Evolutionary conservation across 2,797 vertebrate genomes (phyloP).

Genomic region (Pempheris klunzingeri): DNA sequence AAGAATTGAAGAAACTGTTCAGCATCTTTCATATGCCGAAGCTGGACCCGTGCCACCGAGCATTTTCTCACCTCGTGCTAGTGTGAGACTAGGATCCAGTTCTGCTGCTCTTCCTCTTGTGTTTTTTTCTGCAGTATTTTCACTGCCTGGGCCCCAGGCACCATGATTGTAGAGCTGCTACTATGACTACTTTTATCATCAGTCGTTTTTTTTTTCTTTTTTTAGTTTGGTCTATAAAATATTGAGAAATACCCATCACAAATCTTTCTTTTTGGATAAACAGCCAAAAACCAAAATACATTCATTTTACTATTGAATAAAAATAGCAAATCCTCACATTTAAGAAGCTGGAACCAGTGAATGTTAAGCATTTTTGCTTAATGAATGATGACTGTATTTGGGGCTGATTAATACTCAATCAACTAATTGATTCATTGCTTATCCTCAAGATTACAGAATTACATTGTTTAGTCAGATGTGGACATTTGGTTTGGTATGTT

Average conservation of each 20-base stretch:
- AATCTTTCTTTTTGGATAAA: too few relatives aligned
- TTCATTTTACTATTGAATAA: neutral
- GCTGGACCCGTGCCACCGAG: neutral
- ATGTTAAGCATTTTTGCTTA: neutral
- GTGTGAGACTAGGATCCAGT: conserved; percentile 22
- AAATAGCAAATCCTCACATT: neutral
- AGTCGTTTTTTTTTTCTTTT: neutral
- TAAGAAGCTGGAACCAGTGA: neutral
- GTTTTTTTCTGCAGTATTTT: neutral
- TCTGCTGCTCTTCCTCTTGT: conserved; percentile 26
- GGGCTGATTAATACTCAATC: neutral
- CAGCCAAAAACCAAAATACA: neutral
- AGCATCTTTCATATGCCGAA: neutral
- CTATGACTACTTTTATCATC: neutral
- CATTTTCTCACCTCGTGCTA: conserved; percentile 8
- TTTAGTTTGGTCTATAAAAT: neutral
- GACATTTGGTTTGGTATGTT: neutral
- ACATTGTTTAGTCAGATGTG: neutral
- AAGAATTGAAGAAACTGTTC: conserved; percentile 3
- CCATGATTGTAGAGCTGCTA: neutral
- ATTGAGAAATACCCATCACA: neutral
- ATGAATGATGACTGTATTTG: neutral
- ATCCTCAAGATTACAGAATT: neutral
- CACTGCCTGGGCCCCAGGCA: neutral
- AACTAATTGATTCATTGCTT: neutral